Conservation (phyloP, 64 coral and sea anemone species). For the Stichodactyla helianthus region DNA sequence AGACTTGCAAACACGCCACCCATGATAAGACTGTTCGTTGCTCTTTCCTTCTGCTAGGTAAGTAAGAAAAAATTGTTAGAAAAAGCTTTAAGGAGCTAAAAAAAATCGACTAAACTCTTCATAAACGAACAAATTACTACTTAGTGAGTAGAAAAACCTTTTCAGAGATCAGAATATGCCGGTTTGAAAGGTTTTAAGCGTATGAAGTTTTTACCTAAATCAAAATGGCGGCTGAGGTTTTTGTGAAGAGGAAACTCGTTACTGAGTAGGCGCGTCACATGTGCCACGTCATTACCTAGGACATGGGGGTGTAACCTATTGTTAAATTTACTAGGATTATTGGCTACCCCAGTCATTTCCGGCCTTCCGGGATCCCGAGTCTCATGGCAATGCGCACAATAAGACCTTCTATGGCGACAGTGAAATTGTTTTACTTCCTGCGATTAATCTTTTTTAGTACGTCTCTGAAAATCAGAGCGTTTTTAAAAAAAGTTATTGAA, state of each 20-base stretch:
- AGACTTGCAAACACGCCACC: conserved; percentile 28
- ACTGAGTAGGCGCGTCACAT: conserved; percentile 61
- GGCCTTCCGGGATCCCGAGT: background rate
- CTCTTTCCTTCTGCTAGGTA: conserved; percentile 13
- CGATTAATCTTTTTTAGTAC: too few species aligned
- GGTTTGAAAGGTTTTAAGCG: background rate
- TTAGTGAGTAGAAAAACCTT: background rate
- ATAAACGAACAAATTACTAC: background rate
- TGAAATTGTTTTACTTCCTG: too few species aligned
- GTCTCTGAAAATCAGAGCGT: too few species aligned
- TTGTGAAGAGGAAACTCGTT: conserved; percentile 50
- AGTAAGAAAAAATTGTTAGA: background rate
- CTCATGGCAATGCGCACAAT: background rate
- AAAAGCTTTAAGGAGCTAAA: background rate
- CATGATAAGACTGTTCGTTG: conserved; percentile 23
- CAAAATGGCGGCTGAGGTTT: conserved; percentile 30
- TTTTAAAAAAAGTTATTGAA: too few species aligned
- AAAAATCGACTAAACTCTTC: background rate
- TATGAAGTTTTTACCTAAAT: conserved; percentile 14
- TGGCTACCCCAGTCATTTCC: conserved; percentile 5
- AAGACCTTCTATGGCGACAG: too few species aligned
- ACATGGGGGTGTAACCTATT: conserved; percentile 15
- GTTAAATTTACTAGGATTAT: background rate
- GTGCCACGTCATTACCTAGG: conserved; percentile 80
- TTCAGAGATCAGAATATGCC: background rate